Percentiles rank a stretch among this genome's conserved stretches.
Conservation (phyloP, 2,888 invertebrate genomes). For the Smittia aterrima region DNA sequence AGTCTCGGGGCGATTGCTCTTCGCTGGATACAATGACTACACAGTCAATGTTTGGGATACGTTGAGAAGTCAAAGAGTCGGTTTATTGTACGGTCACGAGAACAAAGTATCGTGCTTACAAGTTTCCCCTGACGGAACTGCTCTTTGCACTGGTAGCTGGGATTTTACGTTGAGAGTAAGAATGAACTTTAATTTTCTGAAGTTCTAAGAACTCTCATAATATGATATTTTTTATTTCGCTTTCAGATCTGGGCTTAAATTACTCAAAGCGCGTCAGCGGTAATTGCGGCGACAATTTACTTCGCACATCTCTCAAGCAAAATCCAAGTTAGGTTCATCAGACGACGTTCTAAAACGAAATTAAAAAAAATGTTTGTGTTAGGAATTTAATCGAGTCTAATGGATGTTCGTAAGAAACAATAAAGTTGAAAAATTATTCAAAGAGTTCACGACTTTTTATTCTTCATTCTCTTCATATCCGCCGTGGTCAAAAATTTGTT, state of each 20-base stretch:
- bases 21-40: conserved; percentile 98
- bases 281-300: not conserved
- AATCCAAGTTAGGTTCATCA: not conserved
- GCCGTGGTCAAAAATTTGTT: too few species aligned
- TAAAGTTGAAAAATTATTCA: not conserved
- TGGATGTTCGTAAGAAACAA: not conserved
- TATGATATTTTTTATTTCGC: conserved; percentile 37
- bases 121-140: conserved; percentile 96
- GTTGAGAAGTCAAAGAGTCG: conserved; percentile 85
- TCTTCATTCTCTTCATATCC: too few species aligned
- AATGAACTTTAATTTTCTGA: conserved; percentile 7
- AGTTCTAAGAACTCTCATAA: too few species aligned
- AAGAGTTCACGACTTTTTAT: too few species aligned
- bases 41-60: conserved; percentile 99
- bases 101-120: conserved; percentile 89
- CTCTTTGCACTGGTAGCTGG: conserved; percentile 96
- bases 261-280: not conserved
- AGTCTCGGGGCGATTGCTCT: conserved; percentile 89
- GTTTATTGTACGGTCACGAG: conserved; percentile 92
- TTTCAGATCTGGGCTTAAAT: conserved; percentile 50
- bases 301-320: not conserved
- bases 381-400: not conserved
- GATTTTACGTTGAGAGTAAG: conserved; percentile 82
- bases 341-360: not conserved
- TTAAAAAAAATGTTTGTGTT: not conserved